Evolutionary conservation across 2,888 invertebrate genomes (phyloP), one percentile per base, ranked within the genome.

Genomic region (Chloroclystis v-ata): DNA sequence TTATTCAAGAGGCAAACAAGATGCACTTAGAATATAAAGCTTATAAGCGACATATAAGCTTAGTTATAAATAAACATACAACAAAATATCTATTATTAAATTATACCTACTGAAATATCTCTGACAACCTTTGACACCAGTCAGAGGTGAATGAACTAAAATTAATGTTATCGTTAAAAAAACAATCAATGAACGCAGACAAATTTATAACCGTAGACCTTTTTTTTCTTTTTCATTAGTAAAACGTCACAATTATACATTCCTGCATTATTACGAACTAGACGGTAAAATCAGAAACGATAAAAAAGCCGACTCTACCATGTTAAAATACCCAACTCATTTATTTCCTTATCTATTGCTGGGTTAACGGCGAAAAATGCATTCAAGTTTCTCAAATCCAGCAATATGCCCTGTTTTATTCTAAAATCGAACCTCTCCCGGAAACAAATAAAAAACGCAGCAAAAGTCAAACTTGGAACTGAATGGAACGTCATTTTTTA

Each of bases 391-490:
- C 26, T 58, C 42, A 57, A 54, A 50, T 56, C 49, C 54, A 49
- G 57, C 52, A 48, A 43, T 52, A 47, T 26, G 33, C 25, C 2
- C 10, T 6, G 20, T n/a, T n/a, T 28, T 26, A 37, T 42, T 37
- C 29, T 49, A 56, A 51, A 52, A 63, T 65, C 63, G 59, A 63
- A 65, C 82, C 81, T 55, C 69, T 76, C 81, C 72, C 86, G 86
- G 86, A 87, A 87, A 86, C 82, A 78, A 70, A 84, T 79, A 86
- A 87, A 85, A 85, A 85, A 72, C 81, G 85, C 86, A 85, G 85
- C 84, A 78, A 85, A 85, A 82, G 77, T 83, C 78, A 82, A 85
- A 83, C 76, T 77, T 73, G 60, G 73, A 78, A 78, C 78, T 82
- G 78, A 86, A 87, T 85, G 85, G 82, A 67, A 67, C 79, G 75